phyloP scores from a whole-genome alignment of 2,113 vertebrate genomes.

The Microtus oregoni region DNA sequence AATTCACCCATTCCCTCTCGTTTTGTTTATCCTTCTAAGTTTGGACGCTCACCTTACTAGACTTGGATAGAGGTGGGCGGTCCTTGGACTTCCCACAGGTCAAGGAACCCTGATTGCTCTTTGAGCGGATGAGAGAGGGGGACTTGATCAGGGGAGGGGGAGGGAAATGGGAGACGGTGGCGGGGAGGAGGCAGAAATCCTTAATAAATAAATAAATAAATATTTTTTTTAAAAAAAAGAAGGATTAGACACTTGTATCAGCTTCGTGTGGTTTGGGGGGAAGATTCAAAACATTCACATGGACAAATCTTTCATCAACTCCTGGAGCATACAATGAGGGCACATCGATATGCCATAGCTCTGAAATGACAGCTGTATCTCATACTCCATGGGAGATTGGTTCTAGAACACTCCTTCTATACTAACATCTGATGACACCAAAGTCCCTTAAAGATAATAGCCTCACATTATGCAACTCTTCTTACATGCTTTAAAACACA shows the following conservation, averaged over 20 bases:
- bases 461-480: neutral
- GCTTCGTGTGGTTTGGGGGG: neutral
- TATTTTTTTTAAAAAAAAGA: too few species aligned
- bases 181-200: too few species aligned
- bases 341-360: neutral
- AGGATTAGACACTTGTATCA: slow-evolving; percentile 68
- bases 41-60: too few species aligned
- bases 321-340: slow-evolving; percentile 83
- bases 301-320: slow-evolving; percentile 79
- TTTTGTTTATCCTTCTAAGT: slow-evolving; percentile 43
- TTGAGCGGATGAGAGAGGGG: too few species aligned
- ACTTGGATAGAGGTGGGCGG: too few species aligned
- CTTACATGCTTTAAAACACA: neutral
- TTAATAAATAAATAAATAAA: too few species aligned
- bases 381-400: neutral
- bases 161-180: too few species aligned
- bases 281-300: slow-evolving; percentile 55
- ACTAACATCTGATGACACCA: neutral
- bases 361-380: neutral
- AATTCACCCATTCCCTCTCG: neutral
- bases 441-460: neutral
- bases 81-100: too few species aligned
- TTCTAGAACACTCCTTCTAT: neutral
- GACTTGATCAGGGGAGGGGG: too few species aligned
- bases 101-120: too few species aligned